Evolutionary conservation across 1,140 invertebrate species (phyloP).

Genomic region (Aethina tumida): DNA sequence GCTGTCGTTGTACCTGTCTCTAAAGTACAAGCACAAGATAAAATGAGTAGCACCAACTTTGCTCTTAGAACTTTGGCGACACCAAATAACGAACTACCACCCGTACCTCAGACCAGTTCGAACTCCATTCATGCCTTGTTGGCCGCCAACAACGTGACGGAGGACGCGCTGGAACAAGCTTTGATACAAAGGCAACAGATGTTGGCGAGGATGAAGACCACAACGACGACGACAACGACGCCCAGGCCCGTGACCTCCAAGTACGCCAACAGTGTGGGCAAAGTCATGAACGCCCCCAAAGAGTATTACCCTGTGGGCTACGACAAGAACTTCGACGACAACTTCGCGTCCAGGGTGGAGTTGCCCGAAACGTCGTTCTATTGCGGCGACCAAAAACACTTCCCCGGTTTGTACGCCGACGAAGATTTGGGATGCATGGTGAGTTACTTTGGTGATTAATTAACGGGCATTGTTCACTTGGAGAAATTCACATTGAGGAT

Average conservation of each 20-base stretch:
- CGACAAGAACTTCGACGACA: constrained; percentile 80
- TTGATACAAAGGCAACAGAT: constrained; percentile 28
- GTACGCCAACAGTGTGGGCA: constrained; percentile 39
- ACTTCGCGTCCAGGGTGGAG: constrained; percentile 73
- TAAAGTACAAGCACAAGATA: constrained; percentile 20
- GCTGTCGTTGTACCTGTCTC: constrained; percentile 23
- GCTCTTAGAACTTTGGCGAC: constrained; percentile 22
- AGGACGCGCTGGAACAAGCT: constrained; percentile 38
- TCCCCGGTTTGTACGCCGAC: constrained; percentile 81
- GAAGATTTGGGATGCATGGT: constrained; percentile 89
- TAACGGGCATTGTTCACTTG: too few relatives aligned
- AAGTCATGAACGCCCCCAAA: constrained; percentile 81
- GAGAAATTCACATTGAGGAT: too few relatives aligned
- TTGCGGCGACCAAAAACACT: constrained; percentile 82
- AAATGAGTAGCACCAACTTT: constrained; percentile 29
- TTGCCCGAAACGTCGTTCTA: constrained; percentile 78
- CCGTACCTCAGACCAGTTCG: constrained; percentile 15
- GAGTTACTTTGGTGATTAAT: too few relatives aligned
- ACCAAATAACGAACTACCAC: constrained; percentile 14
- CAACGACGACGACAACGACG: constrained; percentile 26
- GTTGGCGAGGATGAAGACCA: constrained; percentile 18
- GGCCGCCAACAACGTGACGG: constrained; percentile 28
- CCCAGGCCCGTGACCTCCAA: constrained; percentile 20
- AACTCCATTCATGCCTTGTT: constrained; percentile 26
- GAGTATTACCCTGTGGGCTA: constrained; percentile 81